phyloP scores from a whole-genome alignment of 2,888 invertebrate species.

The Caenorhabditis sp. region DNA sequence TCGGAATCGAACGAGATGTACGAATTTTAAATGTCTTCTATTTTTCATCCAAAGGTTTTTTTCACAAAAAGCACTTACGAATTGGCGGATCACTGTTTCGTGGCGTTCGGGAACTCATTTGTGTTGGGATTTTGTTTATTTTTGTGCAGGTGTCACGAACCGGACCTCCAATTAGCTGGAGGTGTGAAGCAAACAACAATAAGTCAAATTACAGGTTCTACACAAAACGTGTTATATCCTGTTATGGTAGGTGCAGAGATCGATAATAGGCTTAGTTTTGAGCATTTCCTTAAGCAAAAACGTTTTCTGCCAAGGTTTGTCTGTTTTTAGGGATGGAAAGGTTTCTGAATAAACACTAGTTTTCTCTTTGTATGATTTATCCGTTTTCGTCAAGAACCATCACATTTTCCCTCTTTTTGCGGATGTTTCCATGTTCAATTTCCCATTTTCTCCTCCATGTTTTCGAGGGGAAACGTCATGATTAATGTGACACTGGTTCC shows the following conservation, averaged over 20 bases:
- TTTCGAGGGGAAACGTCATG: slow-evolving; percentile 17
- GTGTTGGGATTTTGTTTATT: neutral
- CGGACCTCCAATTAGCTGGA: slow-evolving; percentile 32
- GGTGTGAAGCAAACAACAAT: slow-evolving; percentile 31
- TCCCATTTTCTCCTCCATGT: slow-evolving; percentile 2
- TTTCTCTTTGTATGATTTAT: neutral
- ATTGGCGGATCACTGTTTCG: slow-evolving; percentile 18
- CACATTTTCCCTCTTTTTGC: neutral
- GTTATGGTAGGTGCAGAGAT: neutral
- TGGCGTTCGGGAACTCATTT: slow-evolving; percentile 45
- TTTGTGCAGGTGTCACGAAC: slow-evolving; percentile 35
- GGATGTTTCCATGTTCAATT: slow-evolving; percentile 12
- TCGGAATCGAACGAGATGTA: slow-evolving; percentile 27
- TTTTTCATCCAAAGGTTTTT: slow-evolving; percentile 1
- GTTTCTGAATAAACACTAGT: neutral
- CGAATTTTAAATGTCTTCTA: slow-evolving; percentile 50
- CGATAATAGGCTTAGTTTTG: slow-evolving; percentile 3
- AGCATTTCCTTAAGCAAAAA: too few relatives aligned
- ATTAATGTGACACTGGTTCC: slow-evolving; percentile 50
- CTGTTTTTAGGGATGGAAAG: neutral
- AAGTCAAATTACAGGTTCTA: slow-evolving; percentile 46
- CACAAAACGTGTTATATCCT: slow-evolving; percentile 28
- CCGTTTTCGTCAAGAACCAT: neutral
- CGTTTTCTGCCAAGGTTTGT: neutral
- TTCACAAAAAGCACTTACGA: slow-evolving; percentile 40